Base-by-base conservation (phyloP, 2,888 invertebrate species). In the Scrobipalpa atriplicella region DNA sequence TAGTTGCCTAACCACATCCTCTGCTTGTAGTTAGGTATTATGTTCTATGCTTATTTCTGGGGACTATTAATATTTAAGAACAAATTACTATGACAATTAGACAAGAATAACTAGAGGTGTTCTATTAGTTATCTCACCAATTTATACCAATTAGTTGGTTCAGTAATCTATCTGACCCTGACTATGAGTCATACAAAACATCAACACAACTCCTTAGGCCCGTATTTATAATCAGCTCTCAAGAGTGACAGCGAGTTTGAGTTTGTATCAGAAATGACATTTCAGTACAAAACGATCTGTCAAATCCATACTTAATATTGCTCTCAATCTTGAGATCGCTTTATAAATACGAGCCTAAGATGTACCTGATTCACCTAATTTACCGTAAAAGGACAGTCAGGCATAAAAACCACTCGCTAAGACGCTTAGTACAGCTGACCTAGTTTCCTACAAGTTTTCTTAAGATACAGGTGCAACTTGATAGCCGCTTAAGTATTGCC, bases 361-460 rank as follows among this genome's bases (percentile, higher is more conserved):
- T 38, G 16, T n/a, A 38, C 51, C 52, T 18, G 51, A 52, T 62
- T 16, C 58, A 58, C 58, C 58, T 38, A 8, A 58, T 58, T 58
- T 38, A 38, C 58, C 38, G 36, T 58, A 36, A 58, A 58, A 58
- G 58, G 58, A 58, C 58, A 58, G 58, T 29, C 62, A 8, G 19
- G n/a, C 7, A 39, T 39, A 65, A 58, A 56, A 61, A 64, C 36
- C 47, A 43, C 58, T 54, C 38, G 13, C 54, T 64, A 63, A 65
- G 61, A 60, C 62, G 51, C 21, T n/a, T 18, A 62, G 29, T 18
- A n/a, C 19, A 19, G 6, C 43, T 43, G 43, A 62, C 62, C 41
- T 18, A 62, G 38, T 58, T 58, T 58, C 16, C 36, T 58, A 10
- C 58, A 3, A 58, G 58, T 58, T 58, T 38, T 58, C 58, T 38